Percentiles rank a stretch among this genome's conserved stretches.
phyloP scores from a whole-genome alignment of 1,140 invertebrate genomes.

The Aphelenchoides fujianensis region DNA sequence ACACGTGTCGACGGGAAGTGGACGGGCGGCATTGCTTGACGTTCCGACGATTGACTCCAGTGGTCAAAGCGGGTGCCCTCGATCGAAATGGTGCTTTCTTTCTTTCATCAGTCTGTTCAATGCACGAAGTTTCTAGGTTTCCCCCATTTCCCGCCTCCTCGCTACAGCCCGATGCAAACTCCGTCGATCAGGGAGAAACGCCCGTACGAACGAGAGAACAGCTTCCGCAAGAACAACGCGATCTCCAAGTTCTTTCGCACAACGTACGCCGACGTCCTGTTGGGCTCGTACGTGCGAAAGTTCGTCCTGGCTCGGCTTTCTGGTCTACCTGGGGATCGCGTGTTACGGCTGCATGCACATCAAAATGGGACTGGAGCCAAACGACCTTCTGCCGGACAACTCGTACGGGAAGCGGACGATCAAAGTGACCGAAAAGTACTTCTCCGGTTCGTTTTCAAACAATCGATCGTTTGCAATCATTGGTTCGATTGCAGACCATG shows the following conservation, averaged over 20 bases:
- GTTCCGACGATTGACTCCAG: constrained; percentile 42
- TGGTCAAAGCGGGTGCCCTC: background rate
- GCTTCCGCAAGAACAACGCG: constrained; percentile 23
- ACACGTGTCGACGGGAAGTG: constrained; percentile 55
- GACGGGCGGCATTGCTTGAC: constrained; percentile 58
- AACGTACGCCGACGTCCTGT: constrained; percentile 80
- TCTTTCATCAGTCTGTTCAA: background rate
- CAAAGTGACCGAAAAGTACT: constrained; percentile 54
- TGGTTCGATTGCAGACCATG: constrained; percentile 47
- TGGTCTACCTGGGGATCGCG: constrained; percentile 73
- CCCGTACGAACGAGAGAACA: background rate
- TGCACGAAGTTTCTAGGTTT: background rate
- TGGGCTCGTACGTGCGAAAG: constrained; percentile 80
- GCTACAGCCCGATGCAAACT: constrained; percentile 7
- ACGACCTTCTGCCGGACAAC: constrained; percentile 61
- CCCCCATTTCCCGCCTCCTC: background rate
- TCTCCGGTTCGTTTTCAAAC: constrained; percentile 40
- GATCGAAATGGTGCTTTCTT: background rate
- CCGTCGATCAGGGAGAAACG: background rate
- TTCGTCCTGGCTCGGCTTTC: constrained; percentile 82
- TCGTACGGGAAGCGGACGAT: constrained; percentile 62
- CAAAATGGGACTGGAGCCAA: constrained; percentile 62
- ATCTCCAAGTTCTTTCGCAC: constrained; percentile 73
- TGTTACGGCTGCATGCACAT: constrained; percentile 59
- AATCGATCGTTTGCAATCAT: background rate